Evolutionary conservation across 2,113 vertebrate genomes (phyloP).

Genomic region (Setophaga coronata): DNA sequence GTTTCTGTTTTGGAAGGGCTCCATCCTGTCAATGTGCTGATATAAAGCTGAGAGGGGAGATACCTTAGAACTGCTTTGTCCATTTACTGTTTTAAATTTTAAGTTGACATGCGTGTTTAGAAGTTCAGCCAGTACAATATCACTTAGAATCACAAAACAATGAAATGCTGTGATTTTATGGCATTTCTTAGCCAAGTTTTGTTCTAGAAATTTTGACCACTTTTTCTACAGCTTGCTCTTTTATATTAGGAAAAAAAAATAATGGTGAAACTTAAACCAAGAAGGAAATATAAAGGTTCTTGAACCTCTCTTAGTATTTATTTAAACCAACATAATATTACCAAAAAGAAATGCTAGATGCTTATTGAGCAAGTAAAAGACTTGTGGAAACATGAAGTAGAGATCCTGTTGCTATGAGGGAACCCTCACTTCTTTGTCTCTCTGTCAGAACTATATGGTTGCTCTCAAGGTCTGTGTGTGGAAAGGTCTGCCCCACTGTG

Average conservation of each 20-base stretch:
- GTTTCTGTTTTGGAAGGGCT: neutral
- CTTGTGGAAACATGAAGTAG: neutral
- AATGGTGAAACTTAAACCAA: neutral
- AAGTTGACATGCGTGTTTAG: neutral
- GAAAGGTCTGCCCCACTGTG: accelerated
- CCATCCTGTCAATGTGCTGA: accelerated
- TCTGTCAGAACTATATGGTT: accelerated
- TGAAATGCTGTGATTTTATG: neutral
- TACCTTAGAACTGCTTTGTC: neutral
- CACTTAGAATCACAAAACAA: neutral
- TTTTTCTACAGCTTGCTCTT: neutral
- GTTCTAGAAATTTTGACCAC: neutral
- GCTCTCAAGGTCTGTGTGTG: neutral
- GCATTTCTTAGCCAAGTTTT: neutral
- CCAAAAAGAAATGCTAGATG: neutral
- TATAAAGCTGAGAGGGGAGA: neutral
- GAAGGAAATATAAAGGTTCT: neutral
- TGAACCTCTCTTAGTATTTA: neutral
- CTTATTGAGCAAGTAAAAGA: neutral
- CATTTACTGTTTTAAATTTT: neutral
- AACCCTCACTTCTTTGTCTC: neutral
- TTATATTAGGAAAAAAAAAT: neutral
- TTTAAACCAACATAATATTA: neutral
- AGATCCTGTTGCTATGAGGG: neutral
- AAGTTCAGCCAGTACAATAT: neutral